A percentile compares a stretch with the other conserved stretches of the same genome.
phyloP scores from a whole-genome alignment of 2,113 vertebrate genomes.

The Indicator indicator region DNA sequence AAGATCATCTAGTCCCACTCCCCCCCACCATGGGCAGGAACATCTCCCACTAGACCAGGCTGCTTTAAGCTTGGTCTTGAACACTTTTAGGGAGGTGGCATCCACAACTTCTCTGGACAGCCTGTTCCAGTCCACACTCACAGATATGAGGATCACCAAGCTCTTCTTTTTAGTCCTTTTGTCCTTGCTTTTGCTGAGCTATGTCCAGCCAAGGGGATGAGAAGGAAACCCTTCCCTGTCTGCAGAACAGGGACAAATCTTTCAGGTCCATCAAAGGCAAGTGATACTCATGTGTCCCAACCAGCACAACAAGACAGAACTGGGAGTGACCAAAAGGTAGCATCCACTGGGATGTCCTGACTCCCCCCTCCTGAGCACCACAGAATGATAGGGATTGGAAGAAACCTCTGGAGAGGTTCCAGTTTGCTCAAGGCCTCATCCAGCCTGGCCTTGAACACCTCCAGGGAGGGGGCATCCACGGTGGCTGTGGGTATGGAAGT shows the following conservation, averaged over 20 bases:
- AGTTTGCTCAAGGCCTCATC: too few species aligned
- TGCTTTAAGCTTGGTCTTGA: too few species aligned
- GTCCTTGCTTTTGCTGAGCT: rapidly evolving
- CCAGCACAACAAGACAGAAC: not conserved
- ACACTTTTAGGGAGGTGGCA: too few species aligned
- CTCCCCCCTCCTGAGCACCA: not conserved
- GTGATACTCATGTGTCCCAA: rapidly evolving
- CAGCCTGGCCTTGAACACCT: too few species aligned
- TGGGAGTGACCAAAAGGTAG: not conserved
- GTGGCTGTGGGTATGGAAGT: not conserved
- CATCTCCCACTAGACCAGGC: too few species aligned
- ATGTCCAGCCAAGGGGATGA: rapidly evolving
- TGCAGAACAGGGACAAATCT: not conserved
- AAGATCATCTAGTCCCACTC: too few species aligned
- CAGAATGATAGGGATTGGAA: too few species aligned
- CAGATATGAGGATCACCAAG: not conserved
- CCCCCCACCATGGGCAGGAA: too few species aligned
- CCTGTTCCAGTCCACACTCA: not conserved
- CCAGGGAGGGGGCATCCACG: too few species aligned
- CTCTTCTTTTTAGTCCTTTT: not conserved
- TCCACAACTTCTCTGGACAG: not conserved
- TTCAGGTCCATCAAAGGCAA: not conserved
- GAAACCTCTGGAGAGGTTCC: too few species aligned
- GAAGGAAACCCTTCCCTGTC: not conserved
- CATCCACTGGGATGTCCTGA: not conserved